Evolutionary conservation across 2,888 invertebrate species (phyloP).

Genomic region (Ectemnius lituratus): DNA sequence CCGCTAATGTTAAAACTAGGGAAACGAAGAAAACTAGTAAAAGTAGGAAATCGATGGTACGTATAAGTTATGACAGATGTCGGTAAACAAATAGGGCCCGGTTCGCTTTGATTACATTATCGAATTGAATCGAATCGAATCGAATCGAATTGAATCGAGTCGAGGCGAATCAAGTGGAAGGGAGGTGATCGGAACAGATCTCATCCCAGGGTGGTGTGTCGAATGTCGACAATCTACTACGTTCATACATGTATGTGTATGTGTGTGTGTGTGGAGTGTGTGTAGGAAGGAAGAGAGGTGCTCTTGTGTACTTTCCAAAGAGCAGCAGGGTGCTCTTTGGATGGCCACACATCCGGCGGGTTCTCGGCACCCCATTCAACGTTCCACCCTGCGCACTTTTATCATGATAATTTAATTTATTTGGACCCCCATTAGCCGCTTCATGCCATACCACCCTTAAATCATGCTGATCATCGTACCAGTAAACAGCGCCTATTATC

Average conservation of each 20-base stretch:
- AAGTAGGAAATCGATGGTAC: constrained; percentile 27
- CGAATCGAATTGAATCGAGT: too few relatives aligned
- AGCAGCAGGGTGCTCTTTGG: constrained; percentile 33
- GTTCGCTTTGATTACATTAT: too few relatives aligned
- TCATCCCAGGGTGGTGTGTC: too few relatives aligned
- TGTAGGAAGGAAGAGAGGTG: too few relatives aligned
- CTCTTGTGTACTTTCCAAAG: too few relatives aligned
- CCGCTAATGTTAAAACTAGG: too few relatives aligned
- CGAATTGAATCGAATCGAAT: too few relatives aligned
- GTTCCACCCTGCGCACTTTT: constrained; percentile 60
- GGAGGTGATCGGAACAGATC: too few relatives aligned
- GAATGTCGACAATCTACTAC: too few relatives aligned
- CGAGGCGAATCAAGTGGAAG: too few relatives aligned
- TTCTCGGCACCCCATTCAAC: constrained; percentile 6
- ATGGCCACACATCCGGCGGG: neutral
- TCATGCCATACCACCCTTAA: constrained; percentile 71
- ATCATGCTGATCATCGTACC: constrained; percentile 71
- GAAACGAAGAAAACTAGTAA: neutral
- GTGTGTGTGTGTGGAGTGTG: too few relatives aligned
- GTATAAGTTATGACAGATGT: constrained; percentile 76
- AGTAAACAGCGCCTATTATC: constrained; percentile 74
- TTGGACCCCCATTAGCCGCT: constrained; percentile 73
- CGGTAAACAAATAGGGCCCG: constrained; percentile 73
- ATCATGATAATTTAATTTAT: constrained; percentile 77
- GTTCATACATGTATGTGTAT: too few relatives aligned